phyloP scores from a whole-genome alignment of 2,797 vertebrate genomes.

The Amniataba percoides region DNA sequence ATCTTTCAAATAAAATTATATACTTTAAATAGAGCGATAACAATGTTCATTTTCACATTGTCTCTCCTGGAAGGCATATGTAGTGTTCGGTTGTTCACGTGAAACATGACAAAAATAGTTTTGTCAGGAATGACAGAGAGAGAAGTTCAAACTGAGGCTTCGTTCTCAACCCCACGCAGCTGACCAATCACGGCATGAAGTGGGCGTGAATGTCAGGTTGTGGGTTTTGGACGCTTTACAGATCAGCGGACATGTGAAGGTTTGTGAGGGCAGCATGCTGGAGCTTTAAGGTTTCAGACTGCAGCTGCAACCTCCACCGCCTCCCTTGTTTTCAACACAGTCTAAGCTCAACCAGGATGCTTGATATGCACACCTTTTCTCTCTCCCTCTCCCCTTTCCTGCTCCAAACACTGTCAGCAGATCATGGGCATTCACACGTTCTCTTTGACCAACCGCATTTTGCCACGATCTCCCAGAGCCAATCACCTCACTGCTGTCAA shows the following conservation, averaged over 20 bases:
- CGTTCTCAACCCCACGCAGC: neutral
- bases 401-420: no score
- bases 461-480: no score
- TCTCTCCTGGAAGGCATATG: neutral
- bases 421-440: no score
- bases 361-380: no score
- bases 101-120: conserved; percentile 4
- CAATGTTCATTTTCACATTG: neutral
- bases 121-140: neutral
- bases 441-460: no score
- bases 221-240: neutral
- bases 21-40: conserved; percentile 4
- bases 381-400: no score
- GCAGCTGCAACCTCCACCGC: neutral
- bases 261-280: no score
- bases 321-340: neutral
- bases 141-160: neutral
- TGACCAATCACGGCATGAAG: neutral
- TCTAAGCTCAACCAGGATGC: no score
- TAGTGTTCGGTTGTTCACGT: neutral
- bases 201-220: neutral
- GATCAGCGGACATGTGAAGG: neutral
- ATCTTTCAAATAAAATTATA: no score
- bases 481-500: no score
- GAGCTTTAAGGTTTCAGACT: neutral